Evolutionary conservation across 2,888 invertebrate species (phyloP), one percentile per base, ranked within the genome.

Genomic region (Mimumesa dahlbomi): DNA sequence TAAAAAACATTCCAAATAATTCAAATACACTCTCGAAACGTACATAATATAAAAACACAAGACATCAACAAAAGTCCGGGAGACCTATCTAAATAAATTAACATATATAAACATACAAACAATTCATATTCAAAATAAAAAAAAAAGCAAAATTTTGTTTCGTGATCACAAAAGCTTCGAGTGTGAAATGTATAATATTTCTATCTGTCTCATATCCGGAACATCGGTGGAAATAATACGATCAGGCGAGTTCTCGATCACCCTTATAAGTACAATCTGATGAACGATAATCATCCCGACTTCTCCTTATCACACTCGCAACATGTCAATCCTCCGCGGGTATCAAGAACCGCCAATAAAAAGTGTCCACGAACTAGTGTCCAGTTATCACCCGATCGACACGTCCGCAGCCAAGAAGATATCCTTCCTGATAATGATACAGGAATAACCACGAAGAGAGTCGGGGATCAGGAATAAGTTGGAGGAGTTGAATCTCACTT

Each of bases 401-500:
- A 66, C 6, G 31, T 31, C 22, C 31, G 5, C 6, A n/a, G 11
- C 11, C n/a, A 2, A 13, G 34, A 48, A 49, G 21, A 57, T 64
- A 34, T 50, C 31, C 14, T n/a, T 2, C 40, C 31, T 5, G 52
- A 29, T 25, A 25, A 7, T 5, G 25, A 25, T 3, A 25, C 25
- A 25, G 25, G 7, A 25, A 25, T 7, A 25, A 7, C 3, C 4
- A 25, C 25, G n/a, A 19, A 50, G 50, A 22, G n/a, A 21, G 52
- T 52, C 38, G 69, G 71, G 64, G 34, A 57, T 53, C 77, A 77
- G 91, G 90, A 91, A 91, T 92, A 93, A 93, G 93, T 93, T 93
- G 93, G 93, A 93, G 93, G 93, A 93, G 93, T 93, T 93, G 93
- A 93, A 93, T 93, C 93, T 93, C 93, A 93, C 92, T 93, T 91